Evolutionary conservation across 2,888 invertebrate genomes (phyloP).

Genomic region (Hipparchia semele): DNA sequence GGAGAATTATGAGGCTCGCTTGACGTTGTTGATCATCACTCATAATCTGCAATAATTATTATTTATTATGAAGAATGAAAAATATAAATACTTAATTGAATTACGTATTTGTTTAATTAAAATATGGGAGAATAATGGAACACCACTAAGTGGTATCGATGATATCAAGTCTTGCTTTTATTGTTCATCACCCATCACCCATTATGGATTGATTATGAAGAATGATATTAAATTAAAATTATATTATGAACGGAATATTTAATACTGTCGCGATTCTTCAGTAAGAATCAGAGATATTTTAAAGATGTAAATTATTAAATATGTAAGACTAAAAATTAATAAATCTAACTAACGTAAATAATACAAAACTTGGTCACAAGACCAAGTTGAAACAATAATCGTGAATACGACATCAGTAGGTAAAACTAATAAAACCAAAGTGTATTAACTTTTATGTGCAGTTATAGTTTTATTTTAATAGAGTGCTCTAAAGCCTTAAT

Average conservation of each 20-base stretch:
- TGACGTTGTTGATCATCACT: slow-evolving; percentile 50
- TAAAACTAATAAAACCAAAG: slow-evolving; percentile 2
- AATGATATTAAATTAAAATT: neutral
- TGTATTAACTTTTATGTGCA: neutral
- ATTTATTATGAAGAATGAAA: slow-evolving; percentile 6
- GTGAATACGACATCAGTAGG: neutral
- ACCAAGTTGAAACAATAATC: slow-evolving; percentile 16
- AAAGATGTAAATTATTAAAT: neutral
- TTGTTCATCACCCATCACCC: slow-evolving; percentile 40
- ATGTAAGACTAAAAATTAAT: neutral
- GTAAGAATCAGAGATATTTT: too few species aligned
- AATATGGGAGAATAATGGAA: slow-evolving; percentile 63
- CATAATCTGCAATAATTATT: slow-evolving; percentile 20
- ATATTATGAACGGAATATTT: neutral
- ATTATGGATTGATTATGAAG: neutral
- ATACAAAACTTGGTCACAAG: slow-evolving; percentile 8
- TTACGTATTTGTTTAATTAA: slow-evolving; percentile 49
- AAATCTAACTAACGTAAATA: slow-evolving; percentile 24
- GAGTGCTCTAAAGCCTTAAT: too few species aligned
- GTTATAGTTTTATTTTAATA: neutral
- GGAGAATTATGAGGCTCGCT: slow-evolving; percentile 64
- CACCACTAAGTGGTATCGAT: slow-evolving; percentile 46
- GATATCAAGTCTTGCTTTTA: slow-evolving; percentile 45
- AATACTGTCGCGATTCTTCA: too few species aligned
- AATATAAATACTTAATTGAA: neutral